Conservation (phyloP, 2,888 invertebrate species). For the Diarsia dahlii region DNA sequence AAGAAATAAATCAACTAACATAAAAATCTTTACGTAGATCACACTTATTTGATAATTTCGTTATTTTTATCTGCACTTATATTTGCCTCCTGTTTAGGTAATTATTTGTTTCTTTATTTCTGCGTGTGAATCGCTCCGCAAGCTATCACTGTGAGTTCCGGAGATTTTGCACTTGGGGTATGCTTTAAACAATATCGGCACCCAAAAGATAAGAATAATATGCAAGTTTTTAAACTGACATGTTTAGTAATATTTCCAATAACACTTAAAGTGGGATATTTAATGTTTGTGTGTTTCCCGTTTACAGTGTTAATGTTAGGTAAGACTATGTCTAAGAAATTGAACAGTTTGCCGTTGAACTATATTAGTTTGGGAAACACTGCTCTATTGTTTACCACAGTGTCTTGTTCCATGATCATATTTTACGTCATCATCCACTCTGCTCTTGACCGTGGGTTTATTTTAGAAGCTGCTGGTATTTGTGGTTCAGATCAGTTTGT, state of each 20-base stretch:
- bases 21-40: background rate
- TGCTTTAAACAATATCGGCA: background rate
- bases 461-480: constrained; percentile 48
- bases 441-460: constrained; percentile 56
- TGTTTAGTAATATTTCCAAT: no score
- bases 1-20: background rate
- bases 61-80: background rate
- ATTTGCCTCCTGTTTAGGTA: background rate
- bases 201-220: background rate
- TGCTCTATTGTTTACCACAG: constrained; percentile 48
- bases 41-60: background rate
- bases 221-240: no score
- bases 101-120: background rate
- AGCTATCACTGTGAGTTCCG: background rate
- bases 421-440: constrained; percentile 56
- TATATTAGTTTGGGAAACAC: constrained; percentile 25
- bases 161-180: background rate
- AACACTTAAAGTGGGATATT: no score
- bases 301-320: no score
- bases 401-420: constrained; percentile 46
- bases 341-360: background rate
- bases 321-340: background rate
- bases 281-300: no score
- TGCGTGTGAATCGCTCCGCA: background rate
- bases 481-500: constrained; percentile 37